Evolutionary conservation across 2,797 vertebrate genomes (phyloP).

Genomic region (Enteromius argenteus): DNA sequence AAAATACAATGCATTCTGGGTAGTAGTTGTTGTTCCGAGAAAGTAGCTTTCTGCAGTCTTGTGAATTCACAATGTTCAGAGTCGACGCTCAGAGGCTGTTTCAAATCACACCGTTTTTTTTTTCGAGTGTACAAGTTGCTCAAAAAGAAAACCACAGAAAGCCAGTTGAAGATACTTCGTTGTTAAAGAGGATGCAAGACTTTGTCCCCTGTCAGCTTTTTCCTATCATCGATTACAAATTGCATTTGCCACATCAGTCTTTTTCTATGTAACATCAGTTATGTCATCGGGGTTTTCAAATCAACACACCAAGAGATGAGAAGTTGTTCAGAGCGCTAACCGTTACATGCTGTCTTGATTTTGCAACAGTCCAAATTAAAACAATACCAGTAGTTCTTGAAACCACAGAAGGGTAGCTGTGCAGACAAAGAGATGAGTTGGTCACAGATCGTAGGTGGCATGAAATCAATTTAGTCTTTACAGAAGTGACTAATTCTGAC

Average conservation of each 20-base stretch:
- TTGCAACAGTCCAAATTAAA: not conserved
- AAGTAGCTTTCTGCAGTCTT: too few species aligned
- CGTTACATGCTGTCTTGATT: not conserved
- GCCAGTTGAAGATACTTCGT: not conserved
- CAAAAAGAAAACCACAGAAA: conserved; percentile 32
- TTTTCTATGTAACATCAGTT: not conserved
- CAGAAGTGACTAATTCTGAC: not conserved
- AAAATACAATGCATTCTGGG: too few species aligned
- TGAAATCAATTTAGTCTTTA: not conserved
- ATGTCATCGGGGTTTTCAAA: not conserved
- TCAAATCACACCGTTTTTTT: too few species aligned
- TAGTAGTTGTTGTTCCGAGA: too few species aligned
- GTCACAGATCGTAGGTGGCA: not conserved
- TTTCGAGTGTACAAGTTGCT: too few species aligned
- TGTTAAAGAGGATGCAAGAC: conserved; percentile 6
- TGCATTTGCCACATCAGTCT: not conserved
- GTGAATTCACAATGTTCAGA: too few species aligned
- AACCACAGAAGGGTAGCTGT: not conserved
- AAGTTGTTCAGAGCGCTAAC: not conserved
- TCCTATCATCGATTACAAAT: not conserved
- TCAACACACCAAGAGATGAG: not conserved
- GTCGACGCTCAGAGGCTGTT: too few species aligned
- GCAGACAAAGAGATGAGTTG: not conserved
- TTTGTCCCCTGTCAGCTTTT: not conserved
- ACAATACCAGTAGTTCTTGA: not conserved